These are phyloP conservation scores for Perccottus glenii DNA, from an alignment of 2,113 vertebrate genomes.

Conservation along the genomic window DNA sequence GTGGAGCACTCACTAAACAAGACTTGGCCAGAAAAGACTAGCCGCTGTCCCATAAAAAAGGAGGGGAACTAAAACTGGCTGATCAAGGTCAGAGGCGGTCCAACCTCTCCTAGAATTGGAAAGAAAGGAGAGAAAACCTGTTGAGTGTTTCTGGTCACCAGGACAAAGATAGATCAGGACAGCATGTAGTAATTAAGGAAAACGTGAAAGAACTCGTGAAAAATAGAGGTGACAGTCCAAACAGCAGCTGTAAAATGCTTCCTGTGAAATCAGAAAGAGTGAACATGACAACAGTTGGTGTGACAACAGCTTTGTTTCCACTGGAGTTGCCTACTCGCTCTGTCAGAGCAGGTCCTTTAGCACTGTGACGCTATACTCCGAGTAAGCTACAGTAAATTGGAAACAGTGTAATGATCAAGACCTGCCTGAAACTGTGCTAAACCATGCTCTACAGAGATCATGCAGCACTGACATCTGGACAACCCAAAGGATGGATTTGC, in stretches of 20 bases:
- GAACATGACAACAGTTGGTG: constrained; percentile 60
- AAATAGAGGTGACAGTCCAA: constrained; percentile 21
- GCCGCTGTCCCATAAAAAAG: constrained; percentile 31
- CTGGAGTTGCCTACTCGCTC: constrained; percentile 39
- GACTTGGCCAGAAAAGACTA: constrained; percentile 32
- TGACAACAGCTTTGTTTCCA: constrained; percentile 48
- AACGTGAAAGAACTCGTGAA: constrained; percentile 12
- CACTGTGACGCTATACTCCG: constrained; percentile 40
- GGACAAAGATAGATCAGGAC: constrained; percentile 8
- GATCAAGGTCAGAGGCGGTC: constrained; percentile 25
- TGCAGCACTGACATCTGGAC: constrained; percentile 68
- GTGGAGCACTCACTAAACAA: constrained; percentile 44
- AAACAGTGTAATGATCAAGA: constrained; percentile 38
- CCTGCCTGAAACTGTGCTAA: constrained; percentile 42
- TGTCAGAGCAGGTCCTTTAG: constrained; percentile 32
- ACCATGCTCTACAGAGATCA: constrained; percentile 73
- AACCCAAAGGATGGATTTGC: constrained; percentile 67
- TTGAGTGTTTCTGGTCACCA: constrained; percentile 3
- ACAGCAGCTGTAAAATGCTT: constrained; percentile 29
- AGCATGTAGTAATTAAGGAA: constrained; percentile 7
- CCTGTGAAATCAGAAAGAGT: constrained; percentile 69
- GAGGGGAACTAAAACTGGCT: constrained; percentile 7
- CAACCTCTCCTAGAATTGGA: constrained; percentile 40
- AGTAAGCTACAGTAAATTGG: constrained; percentile 28
- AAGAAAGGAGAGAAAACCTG: constrained; percentile 9